Evolutionary conservation across 2,797 vertebrate species (phyloP), one percentile per base, ranked within the genome.

Genomic region (Taenioides sp.): DNA sequence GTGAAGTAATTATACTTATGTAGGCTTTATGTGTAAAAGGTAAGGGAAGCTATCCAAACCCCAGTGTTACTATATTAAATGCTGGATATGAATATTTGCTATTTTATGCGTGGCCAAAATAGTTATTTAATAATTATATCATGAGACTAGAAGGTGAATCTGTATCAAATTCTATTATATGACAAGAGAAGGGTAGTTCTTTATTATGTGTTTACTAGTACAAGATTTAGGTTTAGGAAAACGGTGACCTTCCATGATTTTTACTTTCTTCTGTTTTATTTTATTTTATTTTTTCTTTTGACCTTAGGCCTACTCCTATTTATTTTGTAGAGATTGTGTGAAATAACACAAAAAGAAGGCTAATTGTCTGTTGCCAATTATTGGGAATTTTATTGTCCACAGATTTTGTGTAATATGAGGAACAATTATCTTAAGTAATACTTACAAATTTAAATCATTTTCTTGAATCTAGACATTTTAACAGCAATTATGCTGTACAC

Each of bases 401-500:
- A n/a, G 20, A 52, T 20, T 52, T 1, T 52, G 50, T 52, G 12
- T 20, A 18, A 52, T 20, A 18, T 52, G 18, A 52, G 50, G 20
- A n/a, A 22, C 20, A 10, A 54, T n/a, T 52, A 20, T 54, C 7
- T 54, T 10, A 22, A n/a, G 20, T 54, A 54, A 54, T 22, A n/a
- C 52, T n/a, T 1, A 54, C 52, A 25, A 2, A 58, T 55, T 78
- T 31, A 73, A 71, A 80, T 93, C 77, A 93, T 85, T 92, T 95
- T 96, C 93, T 96, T 97, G 93, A 96, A 95, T 94, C 86, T 94
- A 91, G 90, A 90, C 91, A 87, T 94, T 91, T 92, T 88, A 94
- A 88, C 74, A 90, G 40, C 40, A 43, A 14, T 75, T 78, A 61
- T 83, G 69, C 70, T 92, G 87, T 92, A 85, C 78, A 84, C 85